Evolutionary conservation across 2,797 vertebrate genomes (phyloP).

Genomic region (Chiloscyllium punctatum): DNA sequence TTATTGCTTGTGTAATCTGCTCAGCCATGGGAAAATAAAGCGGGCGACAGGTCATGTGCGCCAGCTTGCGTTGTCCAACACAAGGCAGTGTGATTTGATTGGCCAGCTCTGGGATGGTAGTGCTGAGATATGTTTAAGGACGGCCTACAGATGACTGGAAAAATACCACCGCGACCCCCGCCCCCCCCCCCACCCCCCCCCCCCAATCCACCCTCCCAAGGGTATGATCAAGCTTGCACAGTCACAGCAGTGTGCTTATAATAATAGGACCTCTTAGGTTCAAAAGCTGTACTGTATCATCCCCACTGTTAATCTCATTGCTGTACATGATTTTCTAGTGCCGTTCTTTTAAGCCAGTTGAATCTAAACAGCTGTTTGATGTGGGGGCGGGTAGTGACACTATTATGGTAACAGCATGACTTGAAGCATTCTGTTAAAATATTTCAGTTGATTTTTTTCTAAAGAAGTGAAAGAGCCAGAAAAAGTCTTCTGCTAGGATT

Average conservation of each 20-base stretch:
- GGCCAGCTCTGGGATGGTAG: slow-evolving; percentile 24
- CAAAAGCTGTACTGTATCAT: slow-evolving; percentile 15
- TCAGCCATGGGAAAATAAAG: slow-evolving; percentile 32
- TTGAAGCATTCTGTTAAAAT: neutral
- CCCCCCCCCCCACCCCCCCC: too few relatives aligned
- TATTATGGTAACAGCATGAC: neutral
- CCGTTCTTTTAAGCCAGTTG: slow-evolving; percentile 24
- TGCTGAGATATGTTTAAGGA: slow-evolving; percentile 4
- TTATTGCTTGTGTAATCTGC: slow-evolving; percentile 25
- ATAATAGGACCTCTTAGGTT: slow-evolving; percentile 26
- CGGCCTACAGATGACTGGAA: slow-evolving; percentile 11
- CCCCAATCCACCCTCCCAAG: neutral
- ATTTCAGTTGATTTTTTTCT: neutral
- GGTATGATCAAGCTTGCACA: slow-evolving; percentile 28
- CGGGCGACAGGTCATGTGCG: slow-evolving; percentile 23
- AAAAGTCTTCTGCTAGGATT: too few relatives aligned
- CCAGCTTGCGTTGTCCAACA: slow-evolving; percentile 9
- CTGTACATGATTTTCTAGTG: neutral
- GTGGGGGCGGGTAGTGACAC: neutral
- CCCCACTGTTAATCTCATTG: slow-evolving; percentile 28
- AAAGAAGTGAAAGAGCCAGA: neutral
- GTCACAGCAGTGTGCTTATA: slow-evolving; percentile 25
- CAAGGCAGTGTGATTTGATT: slow-evolving; percentile 5
- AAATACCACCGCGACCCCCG: neutral
- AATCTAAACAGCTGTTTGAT: neutral